Evolutionary conservation across 2,888 invertebrate species (phyloP).

Genomic region (Thymelicus sylvestris): DNA sequence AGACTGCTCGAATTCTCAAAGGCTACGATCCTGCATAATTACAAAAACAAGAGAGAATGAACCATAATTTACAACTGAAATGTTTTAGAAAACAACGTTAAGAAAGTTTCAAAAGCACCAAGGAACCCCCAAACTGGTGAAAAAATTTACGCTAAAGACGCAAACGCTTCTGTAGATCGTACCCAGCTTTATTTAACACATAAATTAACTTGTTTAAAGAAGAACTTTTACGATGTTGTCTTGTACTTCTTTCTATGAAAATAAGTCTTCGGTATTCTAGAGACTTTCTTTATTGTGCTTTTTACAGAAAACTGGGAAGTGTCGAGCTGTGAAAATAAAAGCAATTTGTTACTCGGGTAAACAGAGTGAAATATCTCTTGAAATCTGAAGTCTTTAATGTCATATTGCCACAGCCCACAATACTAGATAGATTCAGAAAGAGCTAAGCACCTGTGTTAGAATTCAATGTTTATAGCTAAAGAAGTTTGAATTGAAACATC

Average conservation of each 20-base stretch:
- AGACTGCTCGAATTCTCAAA: constrained; percentile 1
- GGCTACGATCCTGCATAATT: constrained; percentile 6
- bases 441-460: too few species aligned
- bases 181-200: neutral
- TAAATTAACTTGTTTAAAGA: constrained; percentile 12
- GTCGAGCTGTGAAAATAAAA: neutral
- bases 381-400: too few species aligned
- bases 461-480: too few species aligned
- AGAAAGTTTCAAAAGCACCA: constrained; percentile 9
- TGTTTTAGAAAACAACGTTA: constrained; percentile 13
- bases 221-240: constrained; percentile 13
- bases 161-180: neutral
- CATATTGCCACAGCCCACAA: too few species aligned
- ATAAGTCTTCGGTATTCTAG: constrained; percentile 4
- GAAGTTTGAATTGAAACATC: too few species aligned
- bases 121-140: constrained; percentile 6
- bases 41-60: constrained; percentile 20
- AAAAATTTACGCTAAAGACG: constrained; percentile 1
- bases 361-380: neutral
- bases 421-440: too few species aligned
- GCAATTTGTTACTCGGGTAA: neutral
- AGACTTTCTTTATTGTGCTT: constrained; percentile 1
- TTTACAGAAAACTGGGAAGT: neutral
- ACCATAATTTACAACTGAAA: constrained; percentile 24
- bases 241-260: constrained; percentile 10